Evolutionary conservation across 2,888 invertebrate species (phyloP).

Genomic region (Hymenopus coronatus): DNA sequence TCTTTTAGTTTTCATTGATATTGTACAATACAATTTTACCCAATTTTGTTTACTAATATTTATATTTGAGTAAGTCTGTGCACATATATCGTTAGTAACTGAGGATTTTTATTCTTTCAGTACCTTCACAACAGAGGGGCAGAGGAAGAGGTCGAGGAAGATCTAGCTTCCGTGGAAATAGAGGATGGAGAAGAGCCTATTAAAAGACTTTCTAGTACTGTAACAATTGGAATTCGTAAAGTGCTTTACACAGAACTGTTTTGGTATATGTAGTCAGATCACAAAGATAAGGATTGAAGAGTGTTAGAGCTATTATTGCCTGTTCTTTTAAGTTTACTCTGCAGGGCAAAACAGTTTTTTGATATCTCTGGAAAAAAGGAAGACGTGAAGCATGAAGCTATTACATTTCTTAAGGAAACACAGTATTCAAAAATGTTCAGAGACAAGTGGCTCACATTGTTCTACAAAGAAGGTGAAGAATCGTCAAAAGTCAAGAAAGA

Average conservation of each 20-base stretch:
- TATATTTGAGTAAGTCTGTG: neutral
- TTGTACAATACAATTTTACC: neutral
- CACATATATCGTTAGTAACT: neutral
- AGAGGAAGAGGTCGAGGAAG: constrained; percentile 38
- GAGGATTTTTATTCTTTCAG: constrained; percentile 24
- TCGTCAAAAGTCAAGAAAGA: neutral
- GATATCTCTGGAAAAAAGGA: neutral
- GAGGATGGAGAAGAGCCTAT: constrained; percentile 36
- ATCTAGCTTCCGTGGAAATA: constrained; percentile 36
- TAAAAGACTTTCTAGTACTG: neutral
- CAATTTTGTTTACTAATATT: neutral
- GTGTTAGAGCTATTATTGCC: neutral
- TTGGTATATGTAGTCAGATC: neutral
- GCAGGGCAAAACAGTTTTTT: neutral
- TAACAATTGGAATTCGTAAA: neutral
- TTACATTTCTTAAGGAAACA: neutral
- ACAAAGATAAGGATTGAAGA: neutral
- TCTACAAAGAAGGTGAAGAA: neutral
- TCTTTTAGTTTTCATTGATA: neutral
- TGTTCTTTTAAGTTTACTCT: neutral
- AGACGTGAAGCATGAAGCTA: too few species aligned
- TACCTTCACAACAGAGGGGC: constrained; percentile 36
- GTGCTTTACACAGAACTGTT: neutral
- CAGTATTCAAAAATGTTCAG: neutral
- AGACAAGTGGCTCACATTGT: neutral